Percentiles rank a stretch among this genome's conserved stretches.
phyloP scores from a whole-genome alignment of 1,140 invertebrate genomes.

The Phocides pigmalion region DNA sequence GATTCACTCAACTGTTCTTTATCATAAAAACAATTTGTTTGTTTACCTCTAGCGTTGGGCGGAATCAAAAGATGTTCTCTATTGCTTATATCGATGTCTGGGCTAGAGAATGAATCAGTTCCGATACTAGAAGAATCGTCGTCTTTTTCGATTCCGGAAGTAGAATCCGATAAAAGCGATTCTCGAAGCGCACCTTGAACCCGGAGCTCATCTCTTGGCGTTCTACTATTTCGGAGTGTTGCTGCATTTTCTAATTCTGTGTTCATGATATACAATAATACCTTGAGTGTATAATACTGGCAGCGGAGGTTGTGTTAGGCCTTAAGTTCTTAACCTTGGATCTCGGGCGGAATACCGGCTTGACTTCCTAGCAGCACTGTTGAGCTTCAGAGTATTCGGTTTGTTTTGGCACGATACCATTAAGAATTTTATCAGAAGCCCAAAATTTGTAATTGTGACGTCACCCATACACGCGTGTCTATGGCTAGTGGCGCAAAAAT shows the following conservation, averaged over 20 bases:
- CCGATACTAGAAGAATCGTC: constrained; percentile 59
- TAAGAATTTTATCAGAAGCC: constrained; percentile 55
- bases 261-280: constrained; percentile 55
- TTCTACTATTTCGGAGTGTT: constrained; percentile 56
- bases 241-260: constrained; percentile 48
- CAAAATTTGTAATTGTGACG: constrained; percentile 36
- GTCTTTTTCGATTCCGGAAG: constrained; percentile 72
- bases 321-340: constrained; percentile 79
- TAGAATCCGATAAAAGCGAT: constrained; percentile 70
- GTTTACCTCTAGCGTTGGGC: neutral
- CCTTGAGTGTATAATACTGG: constrained; percentile 61
- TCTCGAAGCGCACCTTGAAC: constrained; percentile 58
- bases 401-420: constrained; percentile 78
- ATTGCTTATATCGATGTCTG: constrained; percentile 60
- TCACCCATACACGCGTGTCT: constrained; percentile 59
- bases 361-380: constrained; percentile 72
- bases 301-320: constrained; percentile 34
- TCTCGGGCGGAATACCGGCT: constrained; percentile 79
- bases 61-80: constrained; percentile 41
- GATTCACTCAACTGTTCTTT: neutral
- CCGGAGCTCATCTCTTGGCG: constrained; percentile 44
- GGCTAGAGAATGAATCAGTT: constrained; percentile 65
- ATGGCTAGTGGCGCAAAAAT: constrained; percentile 30
- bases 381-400: constrained; percentile 71
- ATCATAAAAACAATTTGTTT: neutral